These are phyloP conservation scores for Sclerodermus sp. DNA, from an alignment of 2,888 invertebrate species.

Conservation along the genomic window DNA sequence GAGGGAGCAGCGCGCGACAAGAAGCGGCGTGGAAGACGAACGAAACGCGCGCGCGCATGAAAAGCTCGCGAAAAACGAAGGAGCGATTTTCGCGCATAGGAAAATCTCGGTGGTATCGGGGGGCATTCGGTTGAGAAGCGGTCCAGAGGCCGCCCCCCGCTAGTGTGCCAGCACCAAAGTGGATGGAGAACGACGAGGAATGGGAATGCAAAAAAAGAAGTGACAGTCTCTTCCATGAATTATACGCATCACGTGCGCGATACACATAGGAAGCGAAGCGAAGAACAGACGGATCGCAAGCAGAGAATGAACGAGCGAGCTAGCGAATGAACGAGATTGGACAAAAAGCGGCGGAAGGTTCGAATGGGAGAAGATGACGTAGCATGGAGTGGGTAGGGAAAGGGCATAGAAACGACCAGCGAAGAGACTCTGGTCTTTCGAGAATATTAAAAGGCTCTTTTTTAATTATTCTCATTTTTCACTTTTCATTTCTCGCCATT, in stretches of 20 bases:
- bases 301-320: slow-evolving; percentile 8
- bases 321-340: slow-evolving; percentile 4
- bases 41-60: no score
- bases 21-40: no score
- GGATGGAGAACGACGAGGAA: slow-evolving; percentile 13
- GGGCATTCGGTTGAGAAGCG: no score
- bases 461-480: slow-evolving; percentile 35
- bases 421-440: slow-evolving; percentile 13
- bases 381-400: not conserved
- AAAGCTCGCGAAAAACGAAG: no score
- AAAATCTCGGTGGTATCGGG: no score
- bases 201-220: slow-evolving; percentile 11
- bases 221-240: slow-evolving; percentile 14
- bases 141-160: no score
- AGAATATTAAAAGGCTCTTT: slow-evolving; percentile 33
- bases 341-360: not conserved
- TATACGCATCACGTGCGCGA: slow-evolving; percentile 1
- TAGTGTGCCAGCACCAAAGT: slow-evolving; percentile 6
- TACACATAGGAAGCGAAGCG: not conserved
- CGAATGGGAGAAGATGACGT: not conserved
- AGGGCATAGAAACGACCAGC: not conserved
- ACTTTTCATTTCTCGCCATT: slow-evolving; percentile 23
- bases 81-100: no score
- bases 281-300: slow-evolving; percentile 7
- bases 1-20: no score